Evolutionary conservation across 1,140 invertebrate species (phyloP).

Genomic region (Stenopsyche tienmushanensis): DNA sequence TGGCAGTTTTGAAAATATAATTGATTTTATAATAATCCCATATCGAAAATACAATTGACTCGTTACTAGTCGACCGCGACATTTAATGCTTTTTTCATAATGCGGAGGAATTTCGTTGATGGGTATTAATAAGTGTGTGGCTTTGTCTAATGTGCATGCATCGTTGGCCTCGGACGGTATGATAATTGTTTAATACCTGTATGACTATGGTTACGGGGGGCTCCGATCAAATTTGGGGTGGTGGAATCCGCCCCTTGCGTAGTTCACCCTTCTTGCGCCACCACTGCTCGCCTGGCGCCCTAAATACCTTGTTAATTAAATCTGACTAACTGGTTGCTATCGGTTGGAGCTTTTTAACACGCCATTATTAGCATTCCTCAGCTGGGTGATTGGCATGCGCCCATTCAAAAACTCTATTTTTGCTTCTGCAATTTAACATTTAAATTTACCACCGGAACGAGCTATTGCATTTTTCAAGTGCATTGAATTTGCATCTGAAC

Average conservation of each 20-base stretch:
- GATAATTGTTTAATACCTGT: constrained; percentile 4
- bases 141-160: neutral
- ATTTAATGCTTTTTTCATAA: no score
- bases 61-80: no score
- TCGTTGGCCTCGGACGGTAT: neutral
- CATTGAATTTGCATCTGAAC: no score
- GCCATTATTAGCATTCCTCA: constrained; percentile 23
- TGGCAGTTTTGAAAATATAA: no score
- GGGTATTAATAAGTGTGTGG: no score
- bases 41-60: no score
- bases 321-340: constrained; percentile 25
- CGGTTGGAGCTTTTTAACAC: constrained; percentile 28
- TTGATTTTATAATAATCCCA: no score
- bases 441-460: no score
- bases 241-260: neutral
- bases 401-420: neutral
- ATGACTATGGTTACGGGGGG: neutral
- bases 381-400: neutral
- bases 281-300: neutral
- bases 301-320: constrained; percentile 35
- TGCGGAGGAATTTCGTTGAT: no score
- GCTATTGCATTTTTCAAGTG: no score
- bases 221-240: neutral
- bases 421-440: no score
- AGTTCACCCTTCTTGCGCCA: no score